Evolutionary conservation across 2,113 vertebrate genomes (phyloP).

Genomic region (Sus scrofa): T2T-Sscrofa CM000824.6:33259001-33259500

Average conservation of each 20-base stretch:
- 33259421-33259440: not conserved
- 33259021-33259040: no score
- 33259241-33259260: not conserved
- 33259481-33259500: not conserved
- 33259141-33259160: not conserved
- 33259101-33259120: not conserved
- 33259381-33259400: not conserved
- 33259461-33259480: not conserved
- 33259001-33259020: not conserved
- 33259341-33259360: not conserved
- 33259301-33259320: not conserved
- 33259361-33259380: not conserved
- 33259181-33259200: no score
- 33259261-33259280: not conserved
- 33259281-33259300: not conserved
- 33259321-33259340: not conserved
- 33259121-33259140: not conserved
- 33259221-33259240: not conserved
- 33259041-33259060: not conserved
- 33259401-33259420: not conserved
- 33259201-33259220: not conserved
- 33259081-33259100: not conserved
- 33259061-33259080: no score
- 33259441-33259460: conserved; percentile 4
- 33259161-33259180: not conserved